Evolutionary conservation across 2,797 vertebrate species (phyloP), one percentile per base, ranked within the genome.

Genomic region (Gymnoscopelus microlampas): DNA sequence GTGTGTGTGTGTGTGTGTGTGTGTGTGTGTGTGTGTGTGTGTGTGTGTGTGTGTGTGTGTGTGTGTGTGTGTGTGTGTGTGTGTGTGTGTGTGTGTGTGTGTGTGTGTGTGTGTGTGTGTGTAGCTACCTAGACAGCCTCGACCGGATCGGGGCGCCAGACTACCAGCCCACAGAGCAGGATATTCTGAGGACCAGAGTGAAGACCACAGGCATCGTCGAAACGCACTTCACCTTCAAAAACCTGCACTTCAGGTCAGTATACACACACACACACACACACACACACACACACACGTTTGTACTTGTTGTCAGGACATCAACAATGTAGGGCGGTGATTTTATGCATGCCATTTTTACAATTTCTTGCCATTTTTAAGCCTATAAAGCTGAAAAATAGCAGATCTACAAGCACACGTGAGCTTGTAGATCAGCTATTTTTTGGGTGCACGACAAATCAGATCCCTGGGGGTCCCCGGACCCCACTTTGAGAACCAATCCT

Each of bases 131-230:
- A 91, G 96, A 98, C 93, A 96, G 96, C 93, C 94, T 98, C 94
- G 96, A 98, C 88, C 95, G 97, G 86, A 98, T 98, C 6, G 96
- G 96, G 83, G 94, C 95, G 14, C 1, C 93, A 24, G 96, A 97
- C 90, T 98, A 98, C 91, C 94, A 98, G 90, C 97, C 97, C 53
- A 98, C 97, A 70, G 97, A 98, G 93, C 97, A 98, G 87, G 97
- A 98, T 78, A 98, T 98, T 88, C 94, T 98, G 79, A 95, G 97
- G 88, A 97, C 96, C 91, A 94, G 97, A 87, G 97, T 98, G 88
- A 98, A 98, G 95, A 98, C 97, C 83, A 98, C 97, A 0, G 97
- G 97, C 88, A 98, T 98, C 4, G 97, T 98, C 88, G 97, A 98
- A 95, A 98, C 97, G 79, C 96, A 98, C 91, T 98, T 98, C 88